Base-by-base conservation (phyloP, 2,888 invertebrate genomes). In the Megalurothrips usitatus region DNA sequence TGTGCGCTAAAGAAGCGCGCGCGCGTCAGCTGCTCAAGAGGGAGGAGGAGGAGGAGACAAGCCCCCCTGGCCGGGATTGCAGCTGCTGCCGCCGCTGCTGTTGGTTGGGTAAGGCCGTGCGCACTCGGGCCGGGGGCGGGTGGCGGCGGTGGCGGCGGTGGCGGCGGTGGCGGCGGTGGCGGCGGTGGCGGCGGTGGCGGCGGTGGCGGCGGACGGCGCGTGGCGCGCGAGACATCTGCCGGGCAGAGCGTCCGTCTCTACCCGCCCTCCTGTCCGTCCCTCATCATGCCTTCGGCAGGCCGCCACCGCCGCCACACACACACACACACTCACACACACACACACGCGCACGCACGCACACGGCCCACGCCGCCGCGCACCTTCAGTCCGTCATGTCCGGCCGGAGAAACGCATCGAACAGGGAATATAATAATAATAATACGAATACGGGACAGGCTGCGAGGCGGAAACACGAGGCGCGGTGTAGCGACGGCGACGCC, bases 251-350 rank as follows among this genome's bases (percentile, higher is more conserved):
- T 52, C 52, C 4, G 19, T n/a, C n/a, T n/a, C n/a, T n/a, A n/a
- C 34, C 34, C 34, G 34, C 10, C 49, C 10, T 68, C 63, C 68
- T 23, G 58, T 68, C 68, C 68, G 68, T 68, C 68, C 68, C 68
- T 23, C 68, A 11, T 68, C 23, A 63, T 68, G 19, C 68, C 68
- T 23, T 11, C 19, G 10, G 63, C 63, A 23, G 19, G 63, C 63
- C 9, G 3, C 9, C 63, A 63, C 63, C 63, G n/a, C 63, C 2
- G 12, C 3, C 63, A 9, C 63, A 9, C 63, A 9, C 63, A n/a
- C 63, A 63, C 63, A 63, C 63, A 63, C 63, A 23, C 63, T 23
- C 68, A 68, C 68, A 68, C 68, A 68, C 68, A 23, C 68, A 68
- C 68, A 68, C 68, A 68, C 23, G 11, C 68, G 23, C 68, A 9